These are phyloP conservation scores for Eupeodes luniger DNA, from an alignment of 2,888 invertebrate species.

Conservation along the genomic window DNA sequence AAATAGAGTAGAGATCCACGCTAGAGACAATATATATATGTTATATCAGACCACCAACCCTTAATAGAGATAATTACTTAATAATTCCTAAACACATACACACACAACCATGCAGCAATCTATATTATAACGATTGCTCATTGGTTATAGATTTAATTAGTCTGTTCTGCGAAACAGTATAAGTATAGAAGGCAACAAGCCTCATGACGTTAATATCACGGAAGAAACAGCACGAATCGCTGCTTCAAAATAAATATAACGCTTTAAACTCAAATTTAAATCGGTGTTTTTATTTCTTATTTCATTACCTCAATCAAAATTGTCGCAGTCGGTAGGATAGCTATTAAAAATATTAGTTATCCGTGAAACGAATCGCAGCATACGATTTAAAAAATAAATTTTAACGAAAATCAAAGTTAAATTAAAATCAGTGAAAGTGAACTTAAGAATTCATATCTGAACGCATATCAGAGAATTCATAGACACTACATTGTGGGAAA, in stretches of 20 bases:
- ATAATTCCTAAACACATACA: no score
- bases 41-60: no score
- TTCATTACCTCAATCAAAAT: neutral
- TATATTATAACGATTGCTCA: no score
- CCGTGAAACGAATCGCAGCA: neutral
- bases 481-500: no score
- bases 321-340: no score
- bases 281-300: neutral
- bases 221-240: neutral
- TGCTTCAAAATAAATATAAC: neutral
- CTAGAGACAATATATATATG: no score
- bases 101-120: no score
- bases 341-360: neutral
- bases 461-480: constrained; percentile 6
- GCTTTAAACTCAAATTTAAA: neutral
- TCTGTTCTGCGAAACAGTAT: neutral
- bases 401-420: neutral
- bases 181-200: constrained; percentile 6
- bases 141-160: no score
- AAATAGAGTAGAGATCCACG: no score
- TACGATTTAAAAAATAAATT: neutral
- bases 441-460: constrained; percentile 1
- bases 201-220: neutral
- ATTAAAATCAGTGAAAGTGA: constrained; percentile 6
- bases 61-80: no score